These are phyloP conservation scores for Bombus consobrinus DNA, from an alignment of 1,140 invertebrate genomes.

Conservation along the genomic window DNA sequence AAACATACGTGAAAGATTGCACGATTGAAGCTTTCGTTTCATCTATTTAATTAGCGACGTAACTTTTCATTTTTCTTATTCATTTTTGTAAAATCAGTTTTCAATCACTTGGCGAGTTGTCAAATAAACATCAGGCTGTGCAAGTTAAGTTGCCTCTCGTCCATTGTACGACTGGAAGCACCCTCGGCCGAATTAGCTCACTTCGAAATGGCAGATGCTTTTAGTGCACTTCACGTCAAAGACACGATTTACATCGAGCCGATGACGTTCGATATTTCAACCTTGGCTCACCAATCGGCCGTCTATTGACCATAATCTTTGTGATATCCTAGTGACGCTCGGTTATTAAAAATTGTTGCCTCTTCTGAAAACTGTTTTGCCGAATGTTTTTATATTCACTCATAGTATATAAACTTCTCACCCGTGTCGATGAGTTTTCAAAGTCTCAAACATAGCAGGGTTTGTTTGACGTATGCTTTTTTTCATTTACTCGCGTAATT, in stretches of 20 bases:
- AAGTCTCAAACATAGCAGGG: neutral
- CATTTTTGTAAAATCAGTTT: neutral
- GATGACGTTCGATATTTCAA: constrained; percentile 15
- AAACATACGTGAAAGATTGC: too few relatives aligned
- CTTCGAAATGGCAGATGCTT: constrained; percentile 35
- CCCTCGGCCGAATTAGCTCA: constrained; percentile 43
- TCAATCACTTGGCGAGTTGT: neutral
- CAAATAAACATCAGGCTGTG: constrained; percentile 5
- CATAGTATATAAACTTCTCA: too few relatives aligned
- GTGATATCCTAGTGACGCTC: neutral
- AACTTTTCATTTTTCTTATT: neutral
- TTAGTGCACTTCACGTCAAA: constrained; percentile 60
- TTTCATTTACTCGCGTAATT: neutral
- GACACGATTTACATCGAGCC: constrained; percentile 49
- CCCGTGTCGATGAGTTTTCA: neutral
- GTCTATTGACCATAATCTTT: neutral
- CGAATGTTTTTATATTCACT: neutral
- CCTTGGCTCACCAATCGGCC: too few relatives aligned
- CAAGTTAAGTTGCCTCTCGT: constrained; percentile 50
- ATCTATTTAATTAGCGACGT: neutral
- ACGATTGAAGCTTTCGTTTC: neutral
- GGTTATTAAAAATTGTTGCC: neutral
- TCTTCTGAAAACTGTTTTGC: neutral
- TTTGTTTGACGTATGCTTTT: neutral
- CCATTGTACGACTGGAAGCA: constrained; percentile 8